These are phyloP conservation scores for Oryzaephilus surinamensis DNA, from an alignment of 1,140 invertebrate genomes.

Conservation along the genomic window DNA sequence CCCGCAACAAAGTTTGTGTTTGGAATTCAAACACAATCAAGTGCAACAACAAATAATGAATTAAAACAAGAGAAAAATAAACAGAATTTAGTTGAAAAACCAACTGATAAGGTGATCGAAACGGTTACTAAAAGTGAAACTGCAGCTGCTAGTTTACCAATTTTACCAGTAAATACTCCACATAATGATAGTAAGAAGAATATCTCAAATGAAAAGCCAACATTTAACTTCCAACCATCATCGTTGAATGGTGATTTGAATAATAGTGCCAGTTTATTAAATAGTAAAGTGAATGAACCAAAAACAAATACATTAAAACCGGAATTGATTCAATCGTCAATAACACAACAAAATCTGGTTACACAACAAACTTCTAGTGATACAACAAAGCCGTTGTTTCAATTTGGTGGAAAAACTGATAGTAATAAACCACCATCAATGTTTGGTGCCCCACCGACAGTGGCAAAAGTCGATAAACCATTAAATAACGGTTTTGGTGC, in stretches of 20 bases:
- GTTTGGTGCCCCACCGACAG: neutral
- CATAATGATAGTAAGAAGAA: slow-evolving; percentile 3
- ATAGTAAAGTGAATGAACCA: neutral
- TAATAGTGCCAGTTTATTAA: neutral
- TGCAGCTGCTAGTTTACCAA: neutral
- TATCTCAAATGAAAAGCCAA: neutral
- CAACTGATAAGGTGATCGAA: neutral
- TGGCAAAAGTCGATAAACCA: neutral
- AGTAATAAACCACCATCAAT: too few relatives aligned
- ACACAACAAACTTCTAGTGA: too few relatives aligned
- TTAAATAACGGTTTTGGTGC: too few relatives aligned
- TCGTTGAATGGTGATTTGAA: slow-evolving; percentile 5
- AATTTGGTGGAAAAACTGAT: too few relatives aligned
- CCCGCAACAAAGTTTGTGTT: too few relatives aligned
- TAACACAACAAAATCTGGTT: too few relatives aligned
- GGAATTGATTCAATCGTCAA: too few relatives aligned
- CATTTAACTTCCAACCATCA: slow-evolving; percentile 8
- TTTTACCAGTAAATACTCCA: neutral
- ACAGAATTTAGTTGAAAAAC: slow-evolving; percentile 1
- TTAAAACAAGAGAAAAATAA: slow-evolving; percentile 1
- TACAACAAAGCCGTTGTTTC: too few relatives aligned
- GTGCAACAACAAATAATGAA: neutral
- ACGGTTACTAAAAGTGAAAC: neutral
- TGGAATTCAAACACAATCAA: slow-evolving; percentile 4
- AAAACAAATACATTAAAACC: neutral